These are phyloP conservation scores for Pelmatolapia mariae DNA, from an alignment of 2,113 vertebrate species.

Conservation along the genomic window DNA sequence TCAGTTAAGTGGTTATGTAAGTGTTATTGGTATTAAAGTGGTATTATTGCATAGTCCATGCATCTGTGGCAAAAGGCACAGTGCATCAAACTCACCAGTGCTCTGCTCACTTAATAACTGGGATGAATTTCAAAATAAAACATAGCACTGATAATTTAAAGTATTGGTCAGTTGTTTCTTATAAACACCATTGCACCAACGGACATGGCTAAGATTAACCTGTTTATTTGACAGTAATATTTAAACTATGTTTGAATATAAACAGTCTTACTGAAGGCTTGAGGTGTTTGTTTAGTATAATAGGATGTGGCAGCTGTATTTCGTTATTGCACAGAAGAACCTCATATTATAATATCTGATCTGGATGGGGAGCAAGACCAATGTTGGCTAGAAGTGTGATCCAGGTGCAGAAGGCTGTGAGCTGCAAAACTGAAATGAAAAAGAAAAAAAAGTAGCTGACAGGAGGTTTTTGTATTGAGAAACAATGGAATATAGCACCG, in stretches of 20 bases:
- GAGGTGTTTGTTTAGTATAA: background rate
- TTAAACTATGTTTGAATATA: background rate
- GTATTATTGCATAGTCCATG: background rate
- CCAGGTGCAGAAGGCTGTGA: background rate
- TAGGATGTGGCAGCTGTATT: background rate
- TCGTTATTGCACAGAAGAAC: background rate
- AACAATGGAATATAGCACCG: background rate
- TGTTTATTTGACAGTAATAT: background rate
- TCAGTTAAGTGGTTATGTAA: background rate
- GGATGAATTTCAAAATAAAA: background rate
- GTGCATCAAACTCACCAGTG: background rate
- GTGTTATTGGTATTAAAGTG: background rate
- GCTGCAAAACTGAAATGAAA: background rate
- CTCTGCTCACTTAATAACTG: background rate
- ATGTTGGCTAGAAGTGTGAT: background rate
- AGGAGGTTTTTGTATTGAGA: constrained; percentile 12
- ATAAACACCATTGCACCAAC: background rate
- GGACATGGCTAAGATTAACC: background rate
- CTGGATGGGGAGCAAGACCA: background rate
- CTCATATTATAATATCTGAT: background rate
- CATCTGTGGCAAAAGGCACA: background rate
- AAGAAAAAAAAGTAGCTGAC: background rate
- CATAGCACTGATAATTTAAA: background rate
- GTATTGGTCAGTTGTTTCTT: background rate
- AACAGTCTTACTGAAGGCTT: background rate